A percentile compares a stretch with the other conserved stretches of the same genome.
These are phyloP conservation scores for Spinus pinus DNA, from an alignment of 2,797 vertebrate genomes.

Conservation along the genomic window DNA sequence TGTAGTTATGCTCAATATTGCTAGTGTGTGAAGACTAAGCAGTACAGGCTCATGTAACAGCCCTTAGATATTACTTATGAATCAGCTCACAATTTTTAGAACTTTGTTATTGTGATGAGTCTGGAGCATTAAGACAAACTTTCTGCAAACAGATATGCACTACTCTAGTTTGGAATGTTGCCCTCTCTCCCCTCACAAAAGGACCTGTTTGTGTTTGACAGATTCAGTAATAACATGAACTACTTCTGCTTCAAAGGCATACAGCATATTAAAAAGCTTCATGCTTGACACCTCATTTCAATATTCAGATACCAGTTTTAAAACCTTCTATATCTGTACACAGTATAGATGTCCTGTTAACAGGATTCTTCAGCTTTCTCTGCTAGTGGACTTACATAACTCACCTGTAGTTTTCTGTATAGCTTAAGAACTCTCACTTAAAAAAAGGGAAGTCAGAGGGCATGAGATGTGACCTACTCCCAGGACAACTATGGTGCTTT, in stretches of 20 bases:
- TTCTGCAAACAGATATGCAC: constrained; percentile 66
- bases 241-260: constrained; percentile 46
- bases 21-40: constrained; percentile 73
- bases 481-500: constrained; percentile 67
- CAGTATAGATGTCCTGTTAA: constrained; percentile 4
- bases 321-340: constrained; percentile 38
- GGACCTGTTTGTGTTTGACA: constrained; percentile 11
- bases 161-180: constrained; percentile 61
- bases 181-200: constrained; percentile 43
- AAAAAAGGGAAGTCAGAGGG: constrained; percentile 44
- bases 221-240: constrained; percentile 21
- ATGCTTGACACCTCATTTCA: constrained; percentile 46
- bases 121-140: constrained; percentile 56
- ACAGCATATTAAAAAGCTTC: constrained; percentile 47
- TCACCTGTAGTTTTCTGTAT: constrained; percentile 46
- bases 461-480: constrained; percentile 53
- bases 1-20: constrained; percentile 74
- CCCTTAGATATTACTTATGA: constrained; percentile 75
- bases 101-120: constrained; percentile 50
- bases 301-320: constrained; percentile 45
- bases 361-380: constrained; percentile 13
- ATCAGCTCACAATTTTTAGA: constrained; percentile 73
- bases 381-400: constrained; percentile 52
- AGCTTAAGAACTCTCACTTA: constrained; percentile 38
- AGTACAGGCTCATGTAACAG: constrained; percentile 73